Conservation (phyloP, 2,888 invertebrate species). For the Cotesia congregata region DNA sequence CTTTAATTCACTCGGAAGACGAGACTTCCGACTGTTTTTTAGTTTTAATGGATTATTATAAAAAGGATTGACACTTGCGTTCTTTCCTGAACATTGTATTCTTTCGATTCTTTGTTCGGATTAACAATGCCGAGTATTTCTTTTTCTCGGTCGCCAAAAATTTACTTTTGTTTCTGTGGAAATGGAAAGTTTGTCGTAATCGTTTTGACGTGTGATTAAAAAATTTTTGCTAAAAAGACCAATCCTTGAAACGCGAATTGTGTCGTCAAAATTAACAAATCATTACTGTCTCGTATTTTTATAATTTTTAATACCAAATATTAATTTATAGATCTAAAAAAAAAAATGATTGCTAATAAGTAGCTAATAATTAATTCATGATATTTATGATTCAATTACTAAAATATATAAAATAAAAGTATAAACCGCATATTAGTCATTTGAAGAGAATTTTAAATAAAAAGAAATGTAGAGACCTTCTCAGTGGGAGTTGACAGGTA, state of each 20-base stretch:
- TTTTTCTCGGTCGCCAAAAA: not conserved
- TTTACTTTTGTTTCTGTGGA: not conserved
- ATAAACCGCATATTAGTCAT: no score
- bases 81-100: constrained; percentile 31
- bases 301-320: no score
- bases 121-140: constrained; percentile 2
- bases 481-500: no score
- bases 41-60: not conserved
- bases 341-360: no score
- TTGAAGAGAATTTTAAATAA: no score
- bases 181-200: not conserved
- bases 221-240: not conserved
- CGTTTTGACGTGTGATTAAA: not conserved
- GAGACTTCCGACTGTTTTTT: not conserved
- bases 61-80: constrained; percentile 24
- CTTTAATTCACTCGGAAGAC: not conserved
- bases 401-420: no score
- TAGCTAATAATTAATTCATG: no score
- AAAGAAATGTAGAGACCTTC: no score
- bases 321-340: no score
- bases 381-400: no score
- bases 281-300: no score
- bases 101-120: constrained; percentile 14
- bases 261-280: no score
- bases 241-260: not conserved